Conservation (phyloP, 2,888 invertebrate species). For the Ophioninae sp. region DNA sequence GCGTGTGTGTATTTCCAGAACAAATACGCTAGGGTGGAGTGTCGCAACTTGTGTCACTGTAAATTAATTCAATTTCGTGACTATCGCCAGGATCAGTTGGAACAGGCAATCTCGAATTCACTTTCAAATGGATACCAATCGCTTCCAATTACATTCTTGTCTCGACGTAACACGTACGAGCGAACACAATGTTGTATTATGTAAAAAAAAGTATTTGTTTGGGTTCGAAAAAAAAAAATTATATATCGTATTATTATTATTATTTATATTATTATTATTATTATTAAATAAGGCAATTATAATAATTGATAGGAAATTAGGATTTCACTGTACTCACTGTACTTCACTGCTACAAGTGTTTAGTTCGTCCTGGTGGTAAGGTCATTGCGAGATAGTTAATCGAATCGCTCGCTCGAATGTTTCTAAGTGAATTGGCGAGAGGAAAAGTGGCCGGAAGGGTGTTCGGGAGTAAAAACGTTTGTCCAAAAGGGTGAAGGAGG, state of each 20-base stretch:
- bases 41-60: conserved; percentile 44
- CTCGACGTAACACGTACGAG: not conserved
- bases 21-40: not conserved
- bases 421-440: not conserved
- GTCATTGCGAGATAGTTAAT: not conserved
- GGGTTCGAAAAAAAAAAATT: no score
- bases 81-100: conserved; percentile 32
- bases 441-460: not conserved
- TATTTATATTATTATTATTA: no score
- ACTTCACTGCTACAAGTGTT: not conserved
- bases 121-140: not conserved
- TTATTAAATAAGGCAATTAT: no score
- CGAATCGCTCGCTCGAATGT: not conserved
- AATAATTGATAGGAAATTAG: no score
- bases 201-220: not conserved
- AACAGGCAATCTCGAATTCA: conserved; percentile 1
- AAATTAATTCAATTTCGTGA: conserved; percentile 60
- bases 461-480: not conserved
- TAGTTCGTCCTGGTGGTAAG: not conserved
- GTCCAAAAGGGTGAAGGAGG: not conserved
- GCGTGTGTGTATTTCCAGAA: not conserved
- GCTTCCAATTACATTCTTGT: not conserved
- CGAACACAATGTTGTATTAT: no score
- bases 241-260: no score
- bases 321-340: no score